These are phyloP conservation scores for Bombycilla garrulus DNA, from an alignment of 2,113 vertebrate genomes.

Conservation along the genomic window DNA sequence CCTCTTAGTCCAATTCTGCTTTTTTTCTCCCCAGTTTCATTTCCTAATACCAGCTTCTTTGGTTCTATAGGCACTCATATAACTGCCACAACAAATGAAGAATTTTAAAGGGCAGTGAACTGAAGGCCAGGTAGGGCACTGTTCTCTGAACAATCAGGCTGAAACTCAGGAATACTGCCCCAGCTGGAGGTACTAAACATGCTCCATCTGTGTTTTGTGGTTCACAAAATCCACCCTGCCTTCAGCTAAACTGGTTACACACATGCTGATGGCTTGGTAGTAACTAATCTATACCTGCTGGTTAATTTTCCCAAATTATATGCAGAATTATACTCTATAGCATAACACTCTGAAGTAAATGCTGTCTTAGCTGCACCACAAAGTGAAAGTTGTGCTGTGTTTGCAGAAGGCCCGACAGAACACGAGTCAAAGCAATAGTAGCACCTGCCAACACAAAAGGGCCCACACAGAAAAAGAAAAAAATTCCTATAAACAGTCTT, in stretches of 20 bases:
- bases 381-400: not conserved
- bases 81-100: not conserved
- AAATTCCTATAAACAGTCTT: not conserved
- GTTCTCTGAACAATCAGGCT: not conserved
- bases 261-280: not conserved
- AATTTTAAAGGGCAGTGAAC: not conserved
- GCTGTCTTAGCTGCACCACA: not conserved
- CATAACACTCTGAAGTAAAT: not conserved
- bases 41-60: not conserved
- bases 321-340: not conserved
- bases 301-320: not conserved
- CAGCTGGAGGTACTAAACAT: not conserved
- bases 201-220: not conserved
- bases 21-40: not conserved
- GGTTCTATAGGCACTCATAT: not conserved
- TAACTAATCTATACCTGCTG: not conserved
- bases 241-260: not conserved
- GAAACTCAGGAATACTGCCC: not conserved
- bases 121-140: not conserved
- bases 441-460: not conserved
- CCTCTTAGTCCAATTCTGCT: not conserved
- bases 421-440: not conserved
- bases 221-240: not conserved
- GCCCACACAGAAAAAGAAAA: not conserved
- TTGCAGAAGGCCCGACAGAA: not conserved